Conservation (phyloP, 1,140 invertebrate genomes). For the Drosophila takahashii region DNA sequence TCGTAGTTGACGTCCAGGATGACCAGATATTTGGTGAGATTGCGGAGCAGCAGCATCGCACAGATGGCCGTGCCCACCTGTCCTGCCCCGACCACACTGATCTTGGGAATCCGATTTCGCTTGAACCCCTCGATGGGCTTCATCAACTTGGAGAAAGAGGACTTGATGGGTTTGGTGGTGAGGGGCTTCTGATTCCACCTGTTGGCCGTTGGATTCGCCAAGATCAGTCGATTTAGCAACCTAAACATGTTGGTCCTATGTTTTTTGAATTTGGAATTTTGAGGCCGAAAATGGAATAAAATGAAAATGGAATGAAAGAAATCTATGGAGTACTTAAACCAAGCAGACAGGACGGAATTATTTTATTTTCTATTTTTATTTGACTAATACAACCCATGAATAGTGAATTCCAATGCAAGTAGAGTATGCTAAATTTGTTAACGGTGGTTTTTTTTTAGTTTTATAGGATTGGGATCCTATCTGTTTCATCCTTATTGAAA, state of each 20-base stretch:
- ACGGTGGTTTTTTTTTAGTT: no score
- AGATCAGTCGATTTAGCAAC: background rate
- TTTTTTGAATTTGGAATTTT: slow-evolving; percentile 1
- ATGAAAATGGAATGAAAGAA: no score
- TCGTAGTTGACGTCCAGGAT: slow-evolving; percentile 34
- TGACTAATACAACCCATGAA: no score
- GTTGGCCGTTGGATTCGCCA: background rate
- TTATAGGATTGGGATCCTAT: no score
- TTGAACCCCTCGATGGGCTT: slow-evolving; percentile 8
- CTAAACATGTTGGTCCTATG: background rate
- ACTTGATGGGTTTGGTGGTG: background rate
- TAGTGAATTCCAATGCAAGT: no score
- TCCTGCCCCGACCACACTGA: slow-evolving; percentile 44
- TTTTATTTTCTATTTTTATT: no score
- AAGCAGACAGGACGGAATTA: no score
- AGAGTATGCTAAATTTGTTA: no score
- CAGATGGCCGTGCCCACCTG: slow-evolving; percentile 45
- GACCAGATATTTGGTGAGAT: slow-evolving; percentile 30
- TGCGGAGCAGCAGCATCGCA: slow-evolving; percentile 23
- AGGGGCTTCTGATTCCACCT: background rate
- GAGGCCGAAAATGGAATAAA: background rate
- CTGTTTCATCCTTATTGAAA: no score
- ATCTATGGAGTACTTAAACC: no score
- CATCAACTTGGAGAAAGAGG: background rate
- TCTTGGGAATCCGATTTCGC: background rate